Percentiles rank a stretch among this genome's conserved stretches.
Conservation (phyloP, 2,888 invertebrate species). For the Hirudinaria manillensis region DNA sequence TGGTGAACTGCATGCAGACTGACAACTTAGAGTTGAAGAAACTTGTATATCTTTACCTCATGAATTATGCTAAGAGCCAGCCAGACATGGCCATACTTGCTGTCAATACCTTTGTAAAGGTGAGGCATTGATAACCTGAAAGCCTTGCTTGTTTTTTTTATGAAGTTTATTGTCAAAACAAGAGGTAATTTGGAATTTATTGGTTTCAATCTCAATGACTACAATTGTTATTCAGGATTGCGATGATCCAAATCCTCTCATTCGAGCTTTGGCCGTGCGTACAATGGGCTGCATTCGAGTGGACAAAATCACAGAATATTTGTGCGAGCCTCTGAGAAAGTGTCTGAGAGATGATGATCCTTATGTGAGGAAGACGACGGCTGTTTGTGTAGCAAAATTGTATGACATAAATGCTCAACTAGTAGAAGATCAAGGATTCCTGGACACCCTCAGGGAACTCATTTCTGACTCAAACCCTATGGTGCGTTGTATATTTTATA, state of each 20-base stretch:
- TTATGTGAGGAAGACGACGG: conserved; percentile 82
- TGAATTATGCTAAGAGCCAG: conserved; percentile 99
- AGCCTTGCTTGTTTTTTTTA: not conserved
- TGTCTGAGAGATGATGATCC: conserved; percentile 58
- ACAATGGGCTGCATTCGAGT: conserved; percentile 99
- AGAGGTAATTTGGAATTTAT: not conserved
- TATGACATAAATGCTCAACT: conserved; percentile 81
- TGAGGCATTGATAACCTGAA: conserved; percentile 51
- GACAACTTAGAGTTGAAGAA: conserved; percentile 97
- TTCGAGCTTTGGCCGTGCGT: conserved; percentile 91
- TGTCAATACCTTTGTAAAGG: conserved; percentile 98
- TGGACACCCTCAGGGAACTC: conserved; percentile 91
- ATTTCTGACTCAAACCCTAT: conserved; percentile 98
- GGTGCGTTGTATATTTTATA: conserved; percentile 59
- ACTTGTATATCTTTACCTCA: conserved; percentile 90
- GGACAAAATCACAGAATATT: conserved; percentile 97
- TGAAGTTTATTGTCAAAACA: not conserved
- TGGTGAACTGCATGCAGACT: conserved; percentile 99
- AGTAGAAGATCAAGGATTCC: conserved; percentile 82
- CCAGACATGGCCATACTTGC: conserved; percentile 99
- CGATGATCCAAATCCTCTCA: conserved; percentile 97
- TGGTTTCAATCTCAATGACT: not conserved
- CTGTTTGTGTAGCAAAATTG: conserved; percentile 97
- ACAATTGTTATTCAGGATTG: conserved; percentile 69
- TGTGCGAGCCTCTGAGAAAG: conserved; percentile 90